Percentiles rank a stretch among this genome's conserved stretches.
Conservation (phyloP, 2,797 vertebrate species). For the Centropyge bicolor region DNA sequence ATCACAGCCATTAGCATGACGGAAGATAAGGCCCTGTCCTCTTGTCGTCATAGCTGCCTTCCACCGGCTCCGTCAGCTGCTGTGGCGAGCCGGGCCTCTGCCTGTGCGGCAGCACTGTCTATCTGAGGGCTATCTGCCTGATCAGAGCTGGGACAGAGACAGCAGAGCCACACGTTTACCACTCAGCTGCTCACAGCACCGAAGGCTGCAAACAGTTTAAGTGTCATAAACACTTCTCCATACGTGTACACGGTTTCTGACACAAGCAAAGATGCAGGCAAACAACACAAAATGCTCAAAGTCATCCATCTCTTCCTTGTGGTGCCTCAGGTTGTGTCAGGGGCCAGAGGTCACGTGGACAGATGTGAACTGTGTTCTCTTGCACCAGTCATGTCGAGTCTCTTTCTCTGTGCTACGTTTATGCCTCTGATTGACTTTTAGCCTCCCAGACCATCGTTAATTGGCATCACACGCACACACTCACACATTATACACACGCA, state of each 20-base stretch:
- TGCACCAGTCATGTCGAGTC: constrained; percentile 15
- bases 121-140: constrained; percentile 75
- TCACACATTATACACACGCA: constrained; percentile 30
- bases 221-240: constrained; percentile 7
- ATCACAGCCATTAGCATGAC: constrained; percentile 75
- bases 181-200: constrained; percentile 46
- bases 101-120: constrained; percentile 70
- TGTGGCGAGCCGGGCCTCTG: constrained; percentile 68
- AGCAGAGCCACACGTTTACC: constrained; percentile 57
- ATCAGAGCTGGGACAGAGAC: constrained; percentile 70
- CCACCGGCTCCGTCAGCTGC: constrained; percentile 71
- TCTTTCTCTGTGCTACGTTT: constrained; percentile 48
- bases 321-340: background rate
- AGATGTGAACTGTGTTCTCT: constrained; percentile 36
- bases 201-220: constrained; percentile 35
- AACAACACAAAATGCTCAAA: background rate
- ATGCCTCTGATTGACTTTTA: constrained; percentile 69
- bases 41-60: constrained; percentile 72
- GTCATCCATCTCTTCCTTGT: background rate
- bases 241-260: background rate
- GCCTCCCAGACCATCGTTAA: constrained; percentile 67
- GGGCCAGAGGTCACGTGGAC: constrained; percentile 15
- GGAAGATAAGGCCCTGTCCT: constrained; percentile 81
- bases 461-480: constrained; percentile 51
- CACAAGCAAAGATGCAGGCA: background rate